Evolutionary conservation across 2,113 vertebrate species (phyloP), one percentile per base, ranked within the genome.

Genomic region (Polyodon spathula): DNA sequence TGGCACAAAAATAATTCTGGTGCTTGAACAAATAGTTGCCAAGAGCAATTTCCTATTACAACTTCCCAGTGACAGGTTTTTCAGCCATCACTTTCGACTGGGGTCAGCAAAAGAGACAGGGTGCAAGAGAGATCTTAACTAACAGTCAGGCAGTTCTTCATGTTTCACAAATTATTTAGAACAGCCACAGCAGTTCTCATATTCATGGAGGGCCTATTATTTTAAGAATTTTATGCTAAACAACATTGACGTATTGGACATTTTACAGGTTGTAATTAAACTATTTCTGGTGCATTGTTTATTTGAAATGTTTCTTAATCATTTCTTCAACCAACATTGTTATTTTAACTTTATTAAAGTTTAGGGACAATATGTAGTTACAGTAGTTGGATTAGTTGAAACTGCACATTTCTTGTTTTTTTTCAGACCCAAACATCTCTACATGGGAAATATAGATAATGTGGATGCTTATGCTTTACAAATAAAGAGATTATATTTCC

Each of bases 21-120:
- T 90, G 89, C 90, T 88, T 91, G 90, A 94, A 93, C 93, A 95
- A 96, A 95, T 93, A 95, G 91, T 96, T 95, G 93, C 94, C 93
- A 94, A 92, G 88, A 95, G 89, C 91, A 93, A 96, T 96, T 95
- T 94, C 91, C 92, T 91, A 86, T 90, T 92, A 93, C 93, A 95
- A 86, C 91, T 86, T 86, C 83, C 88, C 80, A 73, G 76, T 89
- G 86, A 90, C 86, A 79, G 42, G 81, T 88, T 85, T 87, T 85
- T 76, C 71, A 88, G 79, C 82, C 78, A 72, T 90, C 89, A 85
- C 83, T 86, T 84, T 79, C 82, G 82, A 79, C 79, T 75, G 76
- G 42, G 83, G 87, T 91, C 89, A 89, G 84, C 79, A 81, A 86
- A 79, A 70, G 74, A 72, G 75, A 75, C 78, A 70, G 73, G 76